Evolutionary conservation across 2,888 invertebrate species (phyloP).

Genomic region (Athrips mouffetella): DNA sequence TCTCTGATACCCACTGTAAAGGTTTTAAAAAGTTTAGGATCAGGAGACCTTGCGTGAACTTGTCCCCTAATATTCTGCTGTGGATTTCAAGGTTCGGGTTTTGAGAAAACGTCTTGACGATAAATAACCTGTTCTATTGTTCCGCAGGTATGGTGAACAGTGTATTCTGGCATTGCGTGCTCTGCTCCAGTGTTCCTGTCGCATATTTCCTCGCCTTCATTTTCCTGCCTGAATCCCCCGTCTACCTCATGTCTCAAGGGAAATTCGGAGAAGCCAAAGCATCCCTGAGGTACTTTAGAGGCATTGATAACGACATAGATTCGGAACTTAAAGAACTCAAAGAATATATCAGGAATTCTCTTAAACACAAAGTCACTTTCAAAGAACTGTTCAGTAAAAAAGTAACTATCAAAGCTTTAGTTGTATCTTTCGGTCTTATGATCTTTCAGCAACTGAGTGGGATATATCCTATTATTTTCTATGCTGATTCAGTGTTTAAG

Average conservation of each 20-base stretch:
- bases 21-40: too few species aligned
- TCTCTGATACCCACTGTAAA: too few species aligned
- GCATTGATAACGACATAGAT: constrained; percentile 76
- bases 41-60: too few species aligned
- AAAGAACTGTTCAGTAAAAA: constrained; percentile 62
- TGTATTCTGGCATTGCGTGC: constrained; percentile 58
- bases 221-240: constrained; percentile 86
- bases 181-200: constrained; percentile 62
- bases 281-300: constrained; percentile 80
- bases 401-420: constrained; percentile 62
- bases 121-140: too few species aligned
- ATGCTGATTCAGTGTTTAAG: constrained; percentile 75
- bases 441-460: constrained; percentile 82
- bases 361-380: constrained; percentile 62
- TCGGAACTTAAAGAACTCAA: constrained; percentile 73
- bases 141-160: constrained; percentile 64
- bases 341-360: constrained; percentile 64
- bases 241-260: constrained; percentile 77
- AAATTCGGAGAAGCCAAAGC: constrained; percentile 77
- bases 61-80: too few species aligned
- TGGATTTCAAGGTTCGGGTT: too few species aligned
- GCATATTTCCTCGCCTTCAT: constrained; percentile 72
- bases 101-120: too few species aligned
- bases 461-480: constrained; percentile 79
- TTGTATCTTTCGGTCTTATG: constrained; percentile 80